Conservation (phyloP, 2,113 vertebrate species). For the Phodopus roborovskii region DNA sequence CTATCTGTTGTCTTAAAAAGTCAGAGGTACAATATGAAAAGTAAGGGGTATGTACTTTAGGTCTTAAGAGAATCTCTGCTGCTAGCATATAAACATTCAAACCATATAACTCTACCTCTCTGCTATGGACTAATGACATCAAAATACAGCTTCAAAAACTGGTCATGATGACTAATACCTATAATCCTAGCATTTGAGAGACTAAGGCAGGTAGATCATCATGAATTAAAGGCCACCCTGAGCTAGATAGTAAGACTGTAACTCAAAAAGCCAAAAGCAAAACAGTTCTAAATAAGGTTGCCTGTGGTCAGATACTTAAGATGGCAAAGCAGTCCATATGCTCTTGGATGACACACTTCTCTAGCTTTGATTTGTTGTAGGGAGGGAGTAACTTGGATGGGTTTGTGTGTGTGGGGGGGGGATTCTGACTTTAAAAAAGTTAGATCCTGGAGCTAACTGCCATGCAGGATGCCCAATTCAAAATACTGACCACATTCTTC, state of each 20-base stretch:
- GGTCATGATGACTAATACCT: background rate
- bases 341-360: background rate
- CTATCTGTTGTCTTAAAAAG: background rate
- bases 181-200: background rate
- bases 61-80: background rate
- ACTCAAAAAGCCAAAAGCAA: background rate
- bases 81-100: background rate
- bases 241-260: background rate
- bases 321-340: background rate
- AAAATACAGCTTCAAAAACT: background rate
- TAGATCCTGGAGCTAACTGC: background rate
- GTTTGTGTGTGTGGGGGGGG: too few species aligned
- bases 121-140: background rate
- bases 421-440: background rate
- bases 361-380: slow-evolving; percentile 6
- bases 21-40: background rate
- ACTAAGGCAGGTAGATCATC: background rate
- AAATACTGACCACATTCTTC: background rate
- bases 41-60: background rate
- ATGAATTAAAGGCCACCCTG: background rate
- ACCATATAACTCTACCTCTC: background rate
- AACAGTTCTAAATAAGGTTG: background rate
- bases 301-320: background rate
- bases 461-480: background rate
- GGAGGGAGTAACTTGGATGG: background rate